These are phyloP conservation scores for Tympanoctomys barrerae DNA, from an alignment of 2,797 vertebrate species.

Conservation along the genomic window DNA sequence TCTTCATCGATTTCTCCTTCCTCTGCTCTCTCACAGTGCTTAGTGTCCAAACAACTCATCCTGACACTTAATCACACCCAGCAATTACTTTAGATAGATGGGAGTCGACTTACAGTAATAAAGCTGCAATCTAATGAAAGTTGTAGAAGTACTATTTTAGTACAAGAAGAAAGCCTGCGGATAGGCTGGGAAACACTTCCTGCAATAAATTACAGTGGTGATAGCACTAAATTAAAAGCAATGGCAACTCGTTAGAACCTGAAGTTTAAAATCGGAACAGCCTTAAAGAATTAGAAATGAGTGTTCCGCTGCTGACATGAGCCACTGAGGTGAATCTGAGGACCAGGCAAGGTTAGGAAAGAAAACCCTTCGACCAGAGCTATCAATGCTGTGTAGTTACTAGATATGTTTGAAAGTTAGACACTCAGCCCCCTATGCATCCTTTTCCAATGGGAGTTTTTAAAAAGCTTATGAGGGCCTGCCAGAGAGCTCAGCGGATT, in stretches of 20 bases:
- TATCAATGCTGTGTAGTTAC: neutral
- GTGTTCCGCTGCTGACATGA: conserved; percentile 33
- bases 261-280: conserved; percentile 50
- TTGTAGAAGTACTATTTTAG: conserved; percentile 47
- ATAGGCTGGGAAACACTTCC: conserved; percentile 15
- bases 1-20: neutral
- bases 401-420: neutral
- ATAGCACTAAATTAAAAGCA: conserved; percentile 35
- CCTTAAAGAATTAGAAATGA: conserved; percentile 23
- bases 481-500: no score
- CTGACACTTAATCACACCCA: neutral
- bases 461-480: no score
- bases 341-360: neutral
- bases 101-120: conserved; percentile 45
- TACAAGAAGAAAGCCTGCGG: conserved; percentile 24
- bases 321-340: neutral
- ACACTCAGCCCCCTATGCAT: neutral
- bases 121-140: conserved; percentile 37
- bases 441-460: neutral
- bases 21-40: neutral
- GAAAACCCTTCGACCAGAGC: neutral
- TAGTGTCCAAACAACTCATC: neutral
- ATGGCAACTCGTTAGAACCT: neutral
- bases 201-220: conserved; percentile 32
- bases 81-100: conserved; percentile 58